These are phyloP conservation scores for Leptura quadrifasciata DNA, from an alignment of 2,888 invertebrate species.

Conservation along the genomic window DNA sequence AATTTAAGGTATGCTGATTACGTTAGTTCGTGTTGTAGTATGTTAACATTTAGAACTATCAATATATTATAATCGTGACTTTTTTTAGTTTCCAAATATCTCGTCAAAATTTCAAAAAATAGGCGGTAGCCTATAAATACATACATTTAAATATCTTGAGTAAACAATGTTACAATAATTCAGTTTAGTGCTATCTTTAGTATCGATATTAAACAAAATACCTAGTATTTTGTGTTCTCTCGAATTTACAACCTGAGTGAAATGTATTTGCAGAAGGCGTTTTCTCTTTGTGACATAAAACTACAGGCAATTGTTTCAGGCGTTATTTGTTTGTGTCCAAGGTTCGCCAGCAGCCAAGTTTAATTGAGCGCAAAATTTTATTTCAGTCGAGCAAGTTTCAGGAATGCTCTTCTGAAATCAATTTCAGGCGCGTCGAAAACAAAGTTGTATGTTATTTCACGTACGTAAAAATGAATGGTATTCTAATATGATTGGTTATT, in stretches of 20 bases:
- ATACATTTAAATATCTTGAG: no score
- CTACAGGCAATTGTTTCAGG: background rate
- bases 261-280: slow-evolving; percentile 1
- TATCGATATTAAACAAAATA: background rate
- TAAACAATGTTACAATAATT: no score
- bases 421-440: background rate
- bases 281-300: background rate
- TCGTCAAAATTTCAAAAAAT: no score
- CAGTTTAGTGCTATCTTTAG: no score
- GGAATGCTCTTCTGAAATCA: background rate
- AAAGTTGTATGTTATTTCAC: background rate
- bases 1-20: no score
- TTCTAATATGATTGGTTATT: no score
- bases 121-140: no score
- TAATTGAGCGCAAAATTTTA: slow-evolving; percentile 1
- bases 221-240: background rate
- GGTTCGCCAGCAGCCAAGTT: background rate
- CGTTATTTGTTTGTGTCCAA: background rate
- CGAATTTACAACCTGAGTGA: background rate
- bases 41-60: no score
- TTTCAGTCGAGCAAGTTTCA: background rate
- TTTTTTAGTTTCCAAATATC: no score
- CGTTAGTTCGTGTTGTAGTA: no score
- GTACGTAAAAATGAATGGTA: background rate
- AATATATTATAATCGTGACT: no score